phyloP scores from a whole-genome alignment of 1,140 invertebrate genomes.

The Pinna nobilis region DNA sequence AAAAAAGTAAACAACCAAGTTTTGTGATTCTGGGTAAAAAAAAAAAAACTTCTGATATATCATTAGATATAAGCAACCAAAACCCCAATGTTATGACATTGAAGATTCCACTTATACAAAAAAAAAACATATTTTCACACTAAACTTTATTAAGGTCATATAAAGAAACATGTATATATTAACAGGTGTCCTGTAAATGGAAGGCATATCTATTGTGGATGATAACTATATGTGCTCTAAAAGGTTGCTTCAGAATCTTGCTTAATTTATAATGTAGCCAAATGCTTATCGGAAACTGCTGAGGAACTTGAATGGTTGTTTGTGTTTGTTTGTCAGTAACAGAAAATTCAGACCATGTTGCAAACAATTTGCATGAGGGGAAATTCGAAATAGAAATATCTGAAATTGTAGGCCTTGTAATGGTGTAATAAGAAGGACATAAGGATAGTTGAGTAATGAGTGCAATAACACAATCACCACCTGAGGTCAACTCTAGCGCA shows the following conservation, averaged over 20 bases:
- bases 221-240: neutral
- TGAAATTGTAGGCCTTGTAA: neutral
- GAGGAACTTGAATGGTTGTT: neutral
- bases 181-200: no score
- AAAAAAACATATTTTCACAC: no score
- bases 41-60: no score
- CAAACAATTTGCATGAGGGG: neutral
- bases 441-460: neutral
- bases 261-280: neutral
- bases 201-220: neutral
- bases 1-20: no score
- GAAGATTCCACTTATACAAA: no score
- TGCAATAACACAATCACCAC: slow-evolving; percentile 4
- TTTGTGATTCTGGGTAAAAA: no score
- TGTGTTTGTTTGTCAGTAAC: slow-evolving; percentile 12
- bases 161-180: no score
- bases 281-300: neutral
- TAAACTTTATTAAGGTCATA: no score
- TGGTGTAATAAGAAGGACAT: slow-evolving; percentile 3
- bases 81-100: no score
- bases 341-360: neutral
- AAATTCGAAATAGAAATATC: slow-evolving; percentile 3
- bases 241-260: neutral
- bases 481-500: neutral
- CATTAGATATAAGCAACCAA: no score